Base-by-base conservation (phyloP, 1,140 invertebrate genomes). In the Euura lappo region DNA sequence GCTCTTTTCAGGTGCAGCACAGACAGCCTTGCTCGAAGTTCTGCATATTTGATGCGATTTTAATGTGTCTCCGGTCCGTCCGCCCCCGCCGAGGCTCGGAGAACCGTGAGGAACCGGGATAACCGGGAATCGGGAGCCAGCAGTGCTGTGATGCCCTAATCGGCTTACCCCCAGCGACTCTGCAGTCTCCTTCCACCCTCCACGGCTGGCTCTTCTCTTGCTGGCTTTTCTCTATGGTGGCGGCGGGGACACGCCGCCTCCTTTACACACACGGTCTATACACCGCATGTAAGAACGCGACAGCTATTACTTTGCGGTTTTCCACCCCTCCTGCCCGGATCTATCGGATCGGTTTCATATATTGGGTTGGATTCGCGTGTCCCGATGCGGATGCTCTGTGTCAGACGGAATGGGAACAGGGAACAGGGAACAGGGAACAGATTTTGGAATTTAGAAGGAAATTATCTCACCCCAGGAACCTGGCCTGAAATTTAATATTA, bases 41-140 rank as follows among this genome's bases (percentile, higher is more conserved):
- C 71, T 87, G 76, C 83, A 86, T 87, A 86, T 86, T 87, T 86
- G 73, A 87, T 82, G 81, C 80, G 86, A 87, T 87, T 87, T 87
- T 87, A 87, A 87, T 87, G 86, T 86, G 85, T 86, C 85, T 85
- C 83, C 81, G 77, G 73, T 76, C 71, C 79, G 79, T 81, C 75
- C 79, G 75, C 72, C 69, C 68, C 71, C 69, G 74, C 64, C 69
- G 44, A 51, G 45, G 43, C 28, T 46, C 45, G 13, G 6, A 47
- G 43, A 42, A 51, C 47, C 51, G 51, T 11, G 3, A 60, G 51
- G 3, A 60, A n/a, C 42, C 42, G 65, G 69, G 67, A 75, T 72
- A 69, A 70, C 71, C 73, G 73, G 75, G 77, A 72, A 79, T 28
- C 28, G 28, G 28, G 28, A 28, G 28, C 28, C 28, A 28, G 28